These are phyloP conservation scores for Rhabdophis nuchalis DNA, from an alignment of 2,797 vertebrate species.

Conservation along the genomic window DNA sequence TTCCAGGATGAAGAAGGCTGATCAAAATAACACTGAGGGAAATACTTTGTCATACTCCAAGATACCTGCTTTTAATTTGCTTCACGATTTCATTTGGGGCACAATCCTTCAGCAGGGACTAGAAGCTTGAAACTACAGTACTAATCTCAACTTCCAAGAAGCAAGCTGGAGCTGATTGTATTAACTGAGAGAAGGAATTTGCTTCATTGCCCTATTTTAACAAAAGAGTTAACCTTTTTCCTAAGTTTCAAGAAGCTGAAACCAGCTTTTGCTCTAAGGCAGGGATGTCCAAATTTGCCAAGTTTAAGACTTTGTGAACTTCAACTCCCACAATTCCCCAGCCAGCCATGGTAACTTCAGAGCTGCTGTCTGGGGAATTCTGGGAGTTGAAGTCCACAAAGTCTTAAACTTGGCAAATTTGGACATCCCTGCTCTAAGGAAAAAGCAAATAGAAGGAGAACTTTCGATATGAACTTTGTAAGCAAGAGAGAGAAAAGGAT, in stretches of 20 bases:
- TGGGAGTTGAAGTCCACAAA: background rate
- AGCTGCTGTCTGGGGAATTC: background rate
- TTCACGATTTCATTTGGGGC: background rate
- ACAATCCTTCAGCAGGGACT: background rate
- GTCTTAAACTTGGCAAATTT: too few species aligned
- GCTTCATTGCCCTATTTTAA: background rate
- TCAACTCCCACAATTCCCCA: too few species aligned
- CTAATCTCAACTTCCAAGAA: background rate
- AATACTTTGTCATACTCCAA: background rate
- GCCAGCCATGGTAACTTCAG: background rate
- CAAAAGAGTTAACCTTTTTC: background rate
- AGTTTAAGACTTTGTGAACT: background rate
- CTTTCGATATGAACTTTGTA: background rate
- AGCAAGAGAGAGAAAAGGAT: too few species aligned
- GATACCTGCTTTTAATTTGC: background rate
- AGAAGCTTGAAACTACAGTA: background rate
- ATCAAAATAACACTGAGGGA: background rate
- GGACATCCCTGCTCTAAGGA: too few species aligned
- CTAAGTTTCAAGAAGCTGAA: background rate
- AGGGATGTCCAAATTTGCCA: background rate
- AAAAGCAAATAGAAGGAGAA: too few species aligned
- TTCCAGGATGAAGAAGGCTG: background rate
- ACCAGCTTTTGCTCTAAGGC: background rate
- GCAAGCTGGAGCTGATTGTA: background rate
- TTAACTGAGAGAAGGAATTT: background rate